Evolutionary conservation across 2,113 vertebrate species (phyloP).

Genomic region (Elachura formosa): DNA sequence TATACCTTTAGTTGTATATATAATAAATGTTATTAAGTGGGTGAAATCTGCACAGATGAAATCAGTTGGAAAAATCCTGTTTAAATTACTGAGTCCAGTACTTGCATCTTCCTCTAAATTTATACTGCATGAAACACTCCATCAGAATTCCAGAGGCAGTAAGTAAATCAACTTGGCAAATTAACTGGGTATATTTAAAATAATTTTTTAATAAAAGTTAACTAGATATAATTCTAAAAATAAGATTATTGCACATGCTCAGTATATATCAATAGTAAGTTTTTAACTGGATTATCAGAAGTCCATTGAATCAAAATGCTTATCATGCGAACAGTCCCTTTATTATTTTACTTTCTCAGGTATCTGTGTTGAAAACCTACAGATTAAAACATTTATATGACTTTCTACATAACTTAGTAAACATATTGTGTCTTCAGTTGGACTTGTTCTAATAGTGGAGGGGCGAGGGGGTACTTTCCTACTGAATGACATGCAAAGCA

Average conservation of each 20-base stretch:
- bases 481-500: not conserved
- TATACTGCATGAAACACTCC: not conserved
- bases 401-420: not conserved
- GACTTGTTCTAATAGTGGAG: not conserved
- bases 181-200: not conserved
- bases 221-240: not conserved
- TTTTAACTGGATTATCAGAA: not conserved
- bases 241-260: not conserved
- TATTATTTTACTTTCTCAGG: not conserved
- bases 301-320: not conserved
- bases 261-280: not conserved
- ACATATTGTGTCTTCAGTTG: not conserved
- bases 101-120: not conserved
- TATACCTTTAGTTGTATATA: not conserved
- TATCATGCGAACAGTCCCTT: not conserved
- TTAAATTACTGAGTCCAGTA: not conserved
- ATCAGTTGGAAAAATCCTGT: not conserved
- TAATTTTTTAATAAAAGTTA: not conserved
- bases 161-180: not conserved
- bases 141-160: not conserved
- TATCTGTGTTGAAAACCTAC: not conserved
- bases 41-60: not conserved
- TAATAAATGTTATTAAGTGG: not conserved
- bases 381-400: not conserved
- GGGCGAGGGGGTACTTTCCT: not conserved